phyloP scores from a whole-genome alignment of 1,140 invertebrate species.

The Lordiphosa collinella region DNA sequence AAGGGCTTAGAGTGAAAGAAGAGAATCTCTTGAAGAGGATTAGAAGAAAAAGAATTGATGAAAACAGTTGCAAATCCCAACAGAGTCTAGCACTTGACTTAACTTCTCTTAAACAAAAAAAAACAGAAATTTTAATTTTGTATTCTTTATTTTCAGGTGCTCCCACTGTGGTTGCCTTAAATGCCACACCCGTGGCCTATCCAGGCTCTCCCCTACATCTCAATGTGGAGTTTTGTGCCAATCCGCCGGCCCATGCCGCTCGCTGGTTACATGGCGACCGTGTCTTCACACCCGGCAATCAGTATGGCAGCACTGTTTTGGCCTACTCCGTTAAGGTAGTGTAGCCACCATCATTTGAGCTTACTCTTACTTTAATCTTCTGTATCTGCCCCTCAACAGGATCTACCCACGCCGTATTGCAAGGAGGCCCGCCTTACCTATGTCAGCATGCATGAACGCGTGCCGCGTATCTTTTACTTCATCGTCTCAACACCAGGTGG shows the following conservation, averaged over 20 bases:
- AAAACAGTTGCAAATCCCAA: too few relatives aligned
- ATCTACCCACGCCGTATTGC: constrained; percentile 77
- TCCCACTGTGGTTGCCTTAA: constrained; percentile 80
- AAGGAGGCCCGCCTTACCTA: constrained; percentile 79
- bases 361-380: background rate
- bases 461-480: constrained; percentile 78
- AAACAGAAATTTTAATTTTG: background rate
- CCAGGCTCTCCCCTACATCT: constrained; percentile 81
- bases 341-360: background rate
- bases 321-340: constrained; percentile 78
- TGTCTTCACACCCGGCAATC: constrained; percentile 78
- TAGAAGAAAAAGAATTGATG: too few relatives aligned
- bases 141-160: constrained; percentile 68
- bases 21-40: constrained; percentile 13
- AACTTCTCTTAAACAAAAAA: too few relatives aligned
- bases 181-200: constrained; percentile 81
- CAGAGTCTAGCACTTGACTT: too few relatives aligned
- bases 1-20: constrained; percentile 35
- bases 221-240: constrained; percentile 82
- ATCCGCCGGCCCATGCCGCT: constrained; percentile 80
- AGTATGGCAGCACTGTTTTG: constrained; percentile 76
- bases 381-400: constrained; percentile 31
- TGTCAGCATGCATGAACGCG: constrained; percentile 79
- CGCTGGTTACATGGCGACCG: constrained; percentile 79
- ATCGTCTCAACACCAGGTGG: constrained; percentile 77